Conservation (phyloP, 1,140 invertebrate species). For the Drosophila lini region DNA sequence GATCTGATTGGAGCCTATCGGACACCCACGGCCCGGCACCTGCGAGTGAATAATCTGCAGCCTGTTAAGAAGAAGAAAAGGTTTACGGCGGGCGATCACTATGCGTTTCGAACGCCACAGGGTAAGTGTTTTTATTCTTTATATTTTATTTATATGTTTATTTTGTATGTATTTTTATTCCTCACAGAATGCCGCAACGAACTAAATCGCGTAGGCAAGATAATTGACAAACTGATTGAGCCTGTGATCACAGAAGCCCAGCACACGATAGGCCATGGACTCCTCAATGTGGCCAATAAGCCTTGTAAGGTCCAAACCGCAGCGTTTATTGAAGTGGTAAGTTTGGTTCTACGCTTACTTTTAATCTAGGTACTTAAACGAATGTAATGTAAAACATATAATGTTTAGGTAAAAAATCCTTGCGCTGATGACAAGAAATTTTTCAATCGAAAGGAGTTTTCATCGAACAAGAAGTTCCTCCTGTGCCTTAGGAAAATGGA, state of each 20-base stretch:
- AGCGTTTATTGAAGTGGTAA: background rate
- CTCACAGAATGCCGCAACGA: slow-evolving; percentile 74
- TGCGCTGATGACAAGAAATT: slow-evolving; percentile 23
- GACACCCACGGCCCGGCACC: slow-evolving; percentile 52
- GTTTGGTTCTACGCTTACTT: background rate
- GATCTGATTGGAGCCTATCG: slow-evolving; percentile 70
- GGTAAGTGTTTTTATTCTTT: slow-evolving; percentile 36
- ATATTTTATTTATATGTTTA: background rate
- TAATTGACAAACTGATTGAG: slow-evolving; percentile 74
- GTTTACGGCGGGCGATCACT: slow-evolving; percentile 75
- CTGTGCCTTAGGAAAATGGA: slow-evolving; percentile 67
- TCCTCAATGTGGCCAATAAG: background rate
- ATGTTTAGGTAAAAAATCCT: background rate
- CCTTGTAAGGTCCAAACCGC: slow-evolving; percentile 13
- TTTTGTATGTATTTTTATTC: background rate
- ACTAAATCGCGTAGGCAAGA: slow-evolving; percentile 70
- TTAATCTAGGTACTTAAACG: background rate
- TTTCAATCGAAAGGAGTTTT: slow-evolving; percentile 52
- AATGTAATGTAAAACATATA: too few species aligned
- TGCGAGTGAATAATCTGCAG: slow-evolving; percentile 52
- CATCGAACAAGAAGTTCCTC: slow-evolving; percentile 57
- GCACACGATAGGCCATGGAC: slow-evolving; percentile 29
- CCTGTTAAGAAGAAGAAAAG: slow-evolving; percentile 26
- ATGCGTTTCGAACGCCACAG: slow-evolving; percentile 71
- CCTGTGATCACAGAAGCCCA: slow-evolving; percentile 59